A percentile compares a stretch with the other conserved stretches of the same genome.
phyloP scores from a whole-genome alignment of 2,113 vertebrate genomes.

The Callocephalon fimbriatum region DNA sequence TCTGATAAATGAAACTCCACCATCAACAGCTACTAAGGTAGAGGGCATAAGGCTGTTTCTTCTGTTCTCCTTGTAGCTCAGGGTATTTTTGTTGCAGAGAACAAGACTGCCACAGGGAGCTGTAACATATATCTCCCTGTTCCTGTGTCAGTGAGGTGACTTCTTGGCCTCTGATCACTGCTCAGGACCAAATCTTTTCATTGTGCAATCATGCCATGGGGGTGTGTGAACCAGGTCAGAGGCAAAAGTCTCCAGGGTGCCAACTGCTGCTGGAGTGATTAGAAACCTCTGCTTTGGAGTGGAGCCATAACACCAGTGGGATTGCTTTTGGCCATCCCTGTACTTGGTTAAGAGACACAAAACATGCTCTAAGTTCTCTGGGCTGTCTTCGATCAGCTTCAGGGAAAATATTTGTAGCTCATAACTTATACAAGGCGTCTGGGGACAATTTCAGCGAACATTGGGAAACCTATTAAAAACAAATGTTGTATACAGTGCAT shows the following conservation, averaged over 20 bases:
- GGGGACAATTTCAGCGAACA: background rate
- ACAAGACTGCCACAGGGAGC: background rate
- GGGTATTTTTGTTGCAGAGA: background rate
- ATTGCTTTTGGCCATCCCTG: background rate
- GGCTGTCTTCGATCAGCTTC: background rate
- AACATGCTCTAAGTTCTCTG: background rate
- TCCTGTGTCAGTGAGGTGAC: background rate
- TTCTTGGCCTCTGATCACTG: background rate
- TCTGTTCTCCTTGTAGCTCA: background rate
- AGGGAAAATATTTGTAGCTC: background rate
- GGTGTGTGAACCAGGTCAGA: background rate
- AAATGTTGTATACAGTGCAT: background rate
- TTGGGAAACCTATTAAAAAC: background rate
- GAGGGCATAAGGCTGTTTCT: background rate
- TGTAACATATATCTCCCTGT: background rate
- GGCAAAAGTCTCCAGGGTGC: background rate
- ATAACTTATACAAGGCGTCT: background rate
- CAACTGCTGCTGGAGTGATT: background rate
- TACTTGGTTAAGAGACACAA: background rate
- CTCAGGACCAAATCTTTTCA: background rate
- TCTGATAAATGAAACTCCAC: background rate
- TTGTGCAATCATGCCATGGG: accelerated
- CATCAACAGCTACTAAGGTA: background rate
- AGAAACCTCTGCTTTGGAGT: background rate
- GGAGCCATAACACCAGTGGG: background rate